These are phyloP conservation scores for Entelurus aequoreus DNA, from an alignment of 2,113 vertebrate genomes.

Conservation along the genomic window DNA sequence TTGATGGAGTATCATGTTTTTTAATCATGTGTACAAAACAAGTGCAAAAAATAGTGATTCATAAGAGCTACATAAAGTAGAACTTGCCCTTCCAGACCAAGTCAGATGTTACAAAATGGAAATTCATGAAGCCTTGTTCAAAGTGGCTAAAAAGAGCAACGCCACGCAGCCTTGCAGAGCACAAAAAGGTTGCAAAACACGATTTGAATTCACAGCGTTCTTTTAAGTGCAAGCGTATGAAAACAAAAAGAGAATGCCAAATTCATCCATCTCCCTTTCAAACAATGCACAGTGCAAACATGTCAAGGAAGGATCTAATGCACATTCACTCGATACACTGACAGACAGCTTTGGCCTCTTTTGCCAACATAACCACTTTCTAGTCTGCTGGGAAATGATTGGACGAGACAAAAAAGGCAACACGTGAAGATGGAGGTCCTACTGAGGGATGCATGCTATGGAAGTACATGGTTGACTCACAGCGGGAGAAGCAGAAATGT, in stretches of 20 bases:
- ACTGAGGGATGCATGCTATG: slow-evolving; percentile 43
- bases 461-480: slow-evolving; percentile 41
- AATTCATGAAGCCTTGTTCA: slow-evolving; percentile 38
- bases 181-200: slow-evolving; percentile 53
- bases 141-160: slow-evolving; percentile 34
- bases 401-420: slow-evolving; percentile 24
- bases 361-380: slow-evolving; percentile 27
- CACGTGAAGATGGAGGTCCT: slow-evolving; percentile 2
- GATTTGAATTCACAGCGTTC: slow-evolving; percentile 54
- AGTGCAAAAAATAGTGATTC: slow-evolving; percentile 76
- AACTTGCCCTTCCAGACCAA: slow-evolving; percentile 50
- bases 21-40: slow-evolving; percentile 79
- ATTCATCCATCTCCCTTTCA: slow-evolving; percentile 45
- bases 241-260: slow-evolving; percentile 26
- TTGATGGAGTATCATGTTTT: slow-evolving; percentile 59
- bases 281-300: slow-evolving; percentile 49
- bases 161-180: slow-evolving; percentile 36
- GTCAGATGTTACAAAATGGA: slow-evolving; percentile 50
- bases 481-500: neutral
- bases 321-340: slow-evolving; percentile 42
- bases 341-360: slow-evolving; percentile 46
- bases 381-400: slow-evolving; percentile 8
- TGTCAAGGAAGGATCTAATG: slow-evolving; percentile 35
- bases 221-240: slow-evolving; percentile 52
- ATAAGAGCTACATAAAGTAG: slow-evolving; percentile 63